phyloP scores from a whole-genome alignment of 2,113 vertebrate genomes.

The Rhinopomastus cyanomelas region DNA sequence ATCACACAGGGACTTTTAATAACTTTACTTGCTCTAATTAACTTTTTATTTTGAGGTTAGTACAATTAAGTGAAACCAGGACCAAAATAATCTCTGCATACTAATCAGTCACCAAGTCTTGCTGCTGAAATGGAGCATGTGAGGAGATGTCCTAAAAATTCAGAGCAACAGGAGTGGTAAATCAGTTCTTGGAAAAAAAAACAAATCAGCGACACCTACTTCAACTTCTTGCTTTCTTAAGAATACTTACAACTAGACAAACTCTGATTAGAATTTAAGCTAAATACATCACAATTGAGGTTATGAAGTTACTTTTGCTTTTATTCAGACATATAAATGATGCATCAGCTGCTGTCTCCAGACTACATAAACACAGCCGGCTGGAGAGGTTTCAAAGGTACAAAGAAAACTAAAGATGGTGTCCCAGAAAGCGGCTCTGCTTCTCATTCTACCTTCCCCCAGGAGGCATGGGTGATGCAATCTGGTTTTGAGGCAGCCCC shows the following conservation, averaged over 20 bases:
- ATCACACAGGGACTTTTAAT: conserved; percentile 16
- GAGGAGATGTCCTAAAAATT: neutral
- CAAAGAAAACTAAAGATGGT: neutral
- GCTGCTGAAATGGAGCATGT: neutral
- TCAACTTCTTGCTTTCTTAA: neutral
- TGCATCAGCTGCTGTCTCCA: neutral
- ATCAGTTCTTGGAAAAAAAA: neutral
- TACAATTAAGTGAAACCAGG: neutral
- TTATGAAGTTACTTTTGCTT: neutral
- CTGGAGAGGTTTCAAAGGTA: neutral
- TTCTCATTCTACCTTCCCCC: neutral
- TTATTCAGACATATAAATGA: neutral
- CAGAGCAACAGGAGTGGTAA: neutral
- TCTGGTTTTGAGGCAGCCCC: neutral
- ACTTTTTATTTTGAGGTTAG: conserved; percentile 46
- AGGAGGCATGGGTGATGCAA: neutral
- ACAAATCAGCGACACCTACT: neutral
- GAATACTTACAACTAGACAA: neutral
- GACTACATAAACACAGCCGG: neutral
- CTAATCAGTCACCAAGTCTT: neutral
- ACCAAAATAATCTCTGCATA: neutral
- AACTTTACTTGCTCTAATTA: conserved; percentile 53
- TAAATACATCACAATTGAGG: neutral
- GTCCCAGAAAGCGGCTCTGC: accelerated
- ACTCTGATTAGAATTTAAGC: neutral